Evolutionary conservation across 2,113 vertebrate genomes (phyloP).

Genomic region (Mobula hypostoma): DNA sequence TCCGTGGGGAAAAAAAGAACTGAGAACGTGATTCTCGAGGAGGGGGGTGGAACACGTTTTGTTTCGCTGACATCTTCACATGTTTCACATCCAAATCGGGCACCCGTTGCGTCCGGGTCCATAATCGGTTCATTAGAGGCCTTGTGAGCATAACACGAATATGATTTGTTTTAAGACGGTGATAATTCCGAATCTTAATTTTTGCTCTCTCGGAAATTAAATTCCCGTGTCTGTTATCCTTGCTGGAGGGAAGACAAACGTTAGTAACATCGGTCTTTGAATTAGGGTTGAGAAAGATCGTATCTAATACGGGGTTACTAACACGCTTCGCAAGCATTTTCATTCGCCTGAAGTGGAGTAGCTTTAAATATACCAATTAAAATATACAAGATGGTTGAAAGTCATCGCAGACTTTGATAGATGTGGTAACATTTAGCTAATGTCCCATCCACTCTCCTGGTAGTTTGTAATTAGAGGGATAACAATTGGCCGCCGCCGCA

Average conservation of each 20-base stretch:
- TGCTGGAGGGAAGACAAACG: not conserved
- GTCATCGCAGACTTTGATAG: not conserved
- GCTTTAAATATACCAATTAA: not conserved
- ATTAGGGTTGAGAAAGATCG: not conserved
- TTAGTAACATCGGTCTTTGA: not conserved
- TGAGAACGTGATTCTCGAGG: not conserved
- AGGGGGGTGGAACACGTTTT: not conserved
- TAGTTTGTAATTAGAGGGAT: not conserved
- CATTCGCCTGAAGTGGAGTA: not conserved
- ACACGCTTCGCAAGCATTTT: not conserved
- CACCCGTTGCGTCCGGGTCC: not conserved
- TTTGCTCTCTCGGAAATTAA: not conserved
- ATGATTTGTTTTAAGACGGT: not conserved
- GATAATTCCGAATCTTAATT: not conserved
- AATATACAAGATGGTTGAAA: not conserved
- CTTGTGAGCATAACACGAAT: not conserved
- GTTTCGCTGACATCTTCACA: not conserved
- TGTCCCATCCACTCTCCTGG: not conserved
- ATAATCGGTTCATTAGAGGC: not conserved
- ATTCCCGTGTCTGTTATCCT: not conserved
- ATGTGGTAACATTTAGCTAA: not conserved
- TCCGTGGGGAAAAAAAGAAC: not conserved
- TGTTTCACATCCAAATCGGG: not conserved
- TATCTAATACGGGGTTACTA: not conserved
- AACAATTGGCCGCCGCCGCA: not conserved